Conservation (phyloP, 1,140 invertebrate species). For the Hyphantria cunea region DNA sequence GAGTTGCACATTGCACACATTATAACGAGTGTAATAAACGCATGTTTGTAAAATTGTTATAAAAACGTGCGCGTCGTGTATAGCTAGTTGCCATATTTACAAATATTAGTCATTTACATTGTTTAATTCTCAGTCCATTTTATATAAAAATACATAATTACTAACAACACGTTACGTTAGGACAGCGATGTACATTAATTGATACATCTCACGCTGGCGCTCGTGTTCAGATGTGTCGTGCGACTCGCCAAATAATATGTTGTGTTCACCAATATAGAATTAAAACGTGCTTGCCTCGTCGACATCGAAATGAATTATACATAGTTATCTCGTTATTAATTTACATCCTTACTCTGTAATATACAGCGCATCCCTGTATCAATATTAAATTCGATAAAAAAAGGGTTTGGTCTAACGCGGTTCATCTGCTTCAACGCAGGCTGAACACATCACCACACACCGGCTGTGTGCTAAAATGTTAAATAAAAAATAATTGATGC, state of each 20-base stretch:
- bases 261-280: too few relatives aligned
- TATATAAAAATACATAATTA: conserved; percentile 26
- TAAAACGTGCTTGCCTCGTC: too few relatives aligned
- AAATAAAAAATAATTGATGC: too few relatives aligned
- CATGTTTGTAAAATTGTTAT: conserved; percentile 8
- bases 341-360: background rate
- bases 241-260: too few relatives aligned
- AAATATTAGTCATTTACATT: conserved; percentile 24
- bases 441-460: too few relatives aligned
- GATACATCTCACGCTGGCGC: background rate
- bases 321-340: conserved; percentile 10
- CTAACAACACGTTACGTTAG: conserved; percentile 12
- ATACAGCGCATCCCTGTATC: conserved; percentile 22
- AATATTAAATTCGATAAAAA: conserved; percentile 10
- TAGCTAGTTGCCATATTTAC: conserved; percentile 20
- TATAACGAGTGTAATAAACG: conserved; percentile 16
- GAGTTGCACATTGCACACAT: conserved; percentile 12
- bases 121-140: conserved; percentile 24
- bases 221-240: too few relatives aligned
- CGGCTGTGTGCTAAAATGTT: too few relatives aligned
- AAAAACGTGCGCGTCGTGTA: conserved; percentile 11
- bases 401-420: background rate
- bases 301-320: too few relatives aligned
- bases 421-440: too few relatives aligned
- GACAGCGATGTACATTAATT: background rate